A percentile compares a stretch with the other conserved stretches of the same genome.
phyloP scores from a whole-genome alignment of 1,140 invertebrate species.

The Achroia grisella region DNA sequence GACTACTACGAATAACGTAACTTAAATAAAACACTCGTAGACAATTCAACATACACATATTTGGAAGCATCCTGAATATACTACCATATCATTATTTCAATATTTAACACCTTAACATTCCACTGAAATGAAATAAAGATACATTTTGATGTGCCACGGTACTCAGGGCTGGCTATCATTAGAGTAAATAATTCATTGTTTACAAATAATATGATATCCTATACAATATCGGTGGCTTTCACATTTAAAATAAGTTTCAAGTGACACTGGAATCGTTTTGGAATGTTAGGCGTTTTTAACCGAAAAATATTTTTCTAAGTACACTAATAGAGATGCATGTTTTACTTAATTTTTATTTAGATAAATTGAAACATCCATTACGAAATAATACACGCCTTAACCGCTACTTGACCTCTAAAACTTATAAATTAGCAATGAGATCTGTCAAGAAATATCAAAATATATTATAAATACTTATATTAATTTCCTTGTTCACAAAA shows the following conservation, averaged over 20 bases:
- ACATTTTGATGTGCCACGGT: slow-evolving; percentile 46
- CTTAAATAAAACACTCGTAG: slow-evolving; percentile 4
- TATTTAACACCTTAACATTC: slow-evolving; percentile 22
- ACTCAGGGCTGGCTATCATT: slow-evolving; percentile 23
- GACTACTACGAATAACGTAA: slow-evolving; percentile 28
- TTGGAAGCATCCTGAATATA: slow-evolving; percentile 46
- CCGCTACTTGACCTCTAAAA: slow-evolving; percentile 16
- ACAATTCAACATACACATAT: slow-evolving; percentile 18
- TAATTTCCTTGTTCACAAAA: too few relatives aligned
- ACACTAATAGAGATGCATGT: slow-evolving; percentile 1
- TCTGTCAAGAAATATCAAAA: slow-evolving; percentile 9
- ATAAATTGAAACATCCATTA: not conserved
- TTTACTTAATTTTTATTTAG: not conserved
- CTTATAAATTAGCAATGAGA: slow-evolving; percentile 20
- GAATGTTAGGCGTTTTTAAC: slow-evolving; percentile 38
- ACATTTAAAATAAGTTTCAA: slow-evolving; percentile 15
- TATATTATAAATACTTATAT: too few relatives aligned
- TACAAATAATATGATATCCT: slow-evolving; percentile 6
- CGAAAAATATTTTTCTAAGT: slow-evolving; percentile 12
- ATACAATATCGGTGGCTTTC: slow-evolving; percentile 37
- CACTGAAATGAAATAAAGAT: slow-evolving; percentile 21
- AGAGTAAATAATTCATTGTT: not conserved
- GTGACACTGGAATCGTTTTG: slow-evolving; percentile 29
- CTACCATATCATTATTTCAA: slow-evolving; percentile 41
- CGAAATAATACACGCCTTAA: slow-evolving; percentile 2